Evolutionary conservation across 2,888 invertebrate species (phyloP), one percentile per base, ranked within the genome.

Genomic region (Apotomis turbidana): DNA sequence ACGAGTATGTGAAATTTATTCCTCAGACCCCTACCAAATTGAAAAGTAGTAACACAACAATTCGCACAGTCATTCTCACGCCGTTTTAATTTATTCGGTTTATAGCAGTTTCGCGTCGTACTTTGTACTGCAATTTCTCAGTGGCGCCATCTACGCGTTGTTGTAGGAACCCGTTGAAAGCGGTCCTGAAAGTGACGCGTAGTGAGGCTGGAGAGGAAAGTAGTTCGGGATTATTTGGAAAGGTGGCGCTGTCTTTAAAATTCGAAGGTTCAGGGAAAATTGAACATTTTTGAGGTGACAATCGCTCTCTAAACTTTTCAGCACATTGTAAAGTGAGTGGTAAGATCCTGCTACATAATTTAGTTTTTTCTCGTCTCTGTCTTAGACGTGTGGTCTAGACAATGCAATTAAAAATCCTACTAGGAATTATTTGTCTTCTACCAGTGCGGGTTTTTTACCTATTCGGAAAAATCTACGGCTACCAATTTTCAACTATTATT

Each of bases 61-160:
- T n/a, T n/a, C n/a, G 12, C 12, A 59, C 41, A n/a, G n/a, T n/a
- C n/a, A 3, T 5, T 59, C 12, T 4, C 13, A 5, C 6, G 8
- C 9, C 8, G 5, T 6, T 15, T 46, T n/a, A 10, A 9, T 46
- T 60, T 60, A 13, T 13, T 15, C 13, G 46, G 46, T 6, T 46
- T 9, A 27, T 13, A 60, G 9, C 44, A 44, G 13, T 58, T 60
- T 46, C 4, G 41, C 8, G 9, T 36, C 4, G 49, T 49, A 10
- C 5, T 52, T 59, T 13, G 15, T 71, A 58, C 68, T 63, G 68
- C 71, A 68, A 58, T 68, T 49, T 58, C 44, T 68, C 71, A 41
- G 67, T 51, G 52, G 12, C 68, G 71, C 71, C 71, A 72, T 58
- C 71, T 72, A 41, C 27, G 4, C 3, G 6, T 3, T 1, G 36